A percentile compares a stretch with the other conserved stretches of the same genome.
These are phyloP conservation scores for Holotrichia oblita DNA, from an alignment of 1,140 invertebrate species.

Conservation along the genomic window DNA sequence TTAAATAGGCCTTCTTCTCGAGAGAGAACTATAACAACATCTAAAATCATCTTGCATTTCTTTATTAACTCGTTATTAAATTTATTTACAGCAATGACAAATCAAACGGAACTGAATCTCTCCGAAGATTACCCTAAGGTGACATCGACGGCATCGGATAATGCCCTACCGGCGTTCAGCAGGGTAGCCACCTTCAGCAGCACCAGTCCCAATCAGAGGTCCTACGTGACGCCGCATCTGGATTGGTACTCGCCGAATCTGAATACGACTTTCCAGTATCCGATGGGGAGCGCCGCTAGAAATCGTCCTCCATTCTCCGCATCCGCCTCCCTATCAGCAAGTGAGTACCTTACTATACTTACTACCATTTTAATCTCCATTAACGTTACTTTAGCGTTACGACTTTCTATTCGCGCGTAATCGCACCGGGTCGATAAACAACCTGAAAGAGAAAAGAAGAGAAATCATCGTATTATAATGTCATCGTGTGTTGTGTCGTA, in stretches of 20 bases:
- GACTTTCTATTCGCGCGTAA: not conserved
- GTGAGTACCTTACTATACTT: slow-evolving; percentile 22
- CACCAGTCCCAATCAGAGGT: slow-evolving; percentile 44
- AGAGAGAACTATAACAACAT: too few species aligned
- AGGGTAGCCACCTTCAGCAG: slow-evolving; percentile 50
- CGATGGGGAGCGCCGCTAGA: not conserved
- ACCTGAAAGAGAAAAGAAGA: slow-evolving; percentile 30
- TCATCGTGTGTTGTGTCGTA: too few species aligned
- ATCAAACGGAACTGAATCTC: slow-evolving; percentile 46
- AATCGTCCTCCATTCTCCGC: slow-evolving; percentile 24
- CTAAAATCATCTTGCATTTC: too few species aligned
- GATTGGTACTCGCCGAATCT: slow-evolving; percentile 44
- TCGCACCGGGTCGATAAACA: not conserved
- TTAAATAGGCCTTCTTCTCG: too few species aligned
- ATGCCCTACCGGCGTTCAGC: slow-evolving; percentile 56
- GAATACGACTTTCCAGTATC: not conserved
- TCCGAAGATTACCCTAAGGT: slow-evolving; percentile 55
- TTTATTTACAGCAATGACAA: slow-evolving; percentile 55
- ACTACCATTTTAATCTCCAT: not conserved
- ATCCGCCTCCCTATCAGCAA: slow-evolving; percentile 30
- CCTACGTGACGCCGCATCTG: slow-evolving; percentile 46
- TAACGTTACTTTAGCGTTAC: too few species aligned
- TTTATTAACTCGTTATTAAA: too few species aligned
- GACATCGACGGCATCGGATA: slow-evolving; percentile 46
- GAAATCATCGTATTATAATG: not conserved